These are phyloP conservation scores for Dryococelus australis DNA, from an alignment of 2,888 invertebrate species.

Conservation along the genomic window DNA sequence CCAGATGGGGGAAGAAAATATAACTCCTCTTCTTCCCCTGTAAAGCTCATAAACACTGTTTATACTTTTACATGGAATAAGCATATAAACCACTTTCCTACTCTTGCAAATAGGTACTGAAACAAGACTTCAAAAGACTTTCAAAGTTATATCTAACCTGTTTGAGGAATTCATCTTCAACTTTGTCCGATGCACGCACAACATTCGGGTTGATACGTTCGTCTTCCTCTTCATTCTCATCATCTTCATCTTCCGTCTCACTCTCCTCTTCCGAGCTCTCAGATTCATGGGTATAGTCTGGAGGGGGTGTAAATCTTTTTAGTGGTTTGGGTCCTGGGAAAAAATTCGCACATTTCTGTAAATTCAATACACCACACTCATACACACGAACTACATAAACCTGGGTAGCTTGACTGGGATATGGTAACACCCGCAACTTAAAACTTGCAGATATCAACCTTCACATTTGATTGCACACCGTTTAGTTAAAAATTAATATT, in stretches of 20 bases:
- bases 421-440: too few relatives aligned
- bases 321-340: conserved; percentile 76
- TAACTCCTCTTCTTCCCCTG: too few relatives aligned
- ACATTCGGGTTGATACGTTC: conserved; percentile 55
- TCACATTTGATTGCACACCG: too few relatives aligned
- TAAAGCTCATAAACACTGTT: too few relatives aligned
- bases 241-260: conserved; percentile 55
- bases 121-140: too few relatives aligned
- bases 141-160: conserved; percentile 58
- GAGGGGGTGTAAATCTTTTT: conserved; percentile 90
- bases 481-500: too few relatives aligned
- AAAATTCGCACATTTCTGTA: neutral
- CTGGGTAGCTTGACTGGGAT: neutral
- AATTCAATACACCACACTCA: too few relatives aligned
- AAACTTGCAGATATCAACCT: too few relatives aligned
- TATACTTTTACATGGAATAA: too few relatives aligned
- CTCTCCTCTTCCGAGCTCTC: conserved; percentile 57
- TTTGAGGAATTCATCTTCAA: conserved; percentile 74
- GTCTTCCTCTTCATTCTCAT: conserved; percentile 59
- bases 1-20: too few relatives aligned
- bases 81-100: too few relatives aligned
- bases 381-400: neutral
- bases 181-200: conserved; percentile 51
- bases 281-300: conserved; percentile 68
- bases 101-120: too few relatives aligned